phyloP scores from a whole-genome alignment of 2,797 vertebrate species.

The Coilia nasus region DNA sequence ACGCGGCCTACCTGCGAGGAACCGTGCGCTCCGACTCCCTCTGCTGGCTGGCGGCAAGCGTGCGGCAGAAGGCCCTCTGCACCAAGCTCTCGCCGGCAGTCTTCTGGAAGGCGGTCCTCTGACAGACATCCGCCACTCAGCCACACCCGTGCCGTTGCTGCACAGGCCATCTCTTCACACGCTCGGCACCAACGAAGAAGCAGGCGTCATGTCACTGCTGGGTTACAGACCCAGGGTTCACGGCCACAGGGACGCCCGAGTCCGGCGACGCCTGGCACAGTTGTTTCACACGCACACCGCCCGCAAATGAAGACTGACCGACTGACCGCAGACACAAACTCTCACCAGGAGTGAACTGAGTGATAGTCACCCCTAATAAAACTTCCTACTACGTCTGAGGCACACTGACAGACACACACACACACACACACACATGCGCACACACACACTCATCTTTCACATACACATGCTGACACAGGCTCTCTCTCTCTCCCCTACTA shows the following conservation, averaged over 20 bases:
- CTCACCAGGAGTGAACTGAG: conserved; percentile 68
- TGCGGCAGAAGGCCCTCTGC: background rate
- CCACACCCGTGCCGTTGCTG: conserved; percentile 19
- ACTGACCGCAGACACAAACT: conserved; percentile 41
- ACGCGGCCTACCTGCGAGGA: conserved; percentile 76
- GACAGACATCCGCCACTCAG: conserved; percentile 12
- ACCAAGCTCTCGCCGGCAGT: background rate
- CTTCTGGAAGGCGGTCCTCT: background rate
- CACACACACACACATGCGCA: conserved; percentile 29
- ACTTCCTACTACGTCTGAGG: conserved; percentile 32
- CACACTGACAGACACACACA: background rate
- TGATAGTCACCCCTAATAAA: conserved; percentile 52
- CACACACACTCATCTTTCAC: background rate
- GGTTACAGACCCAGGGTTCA: background rate
- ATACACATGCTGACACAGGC: background rate
- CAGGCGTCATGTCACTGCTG: background rate
- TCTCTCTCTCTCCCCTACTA: conserved; percentile 3
- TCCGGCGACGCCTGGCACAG: background rate
- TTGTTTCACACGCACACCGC: conserved; percentile 40
- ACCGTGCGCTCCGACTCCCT: conserved; percentile 74
- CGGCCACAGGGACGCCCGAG: background rate
- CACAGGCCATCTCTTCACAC: background rate
- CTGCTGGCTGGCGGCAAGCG: conserved; percentile 54
- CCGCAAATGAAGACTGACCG: conserved; percentile 54
- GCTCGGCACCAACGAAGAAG: background rate